These are phyloP conservation scores for Sminthurinus signatus DNA, from an alignment of 1,140 invertebrate species.

Conservation along the genomic window DNA sequence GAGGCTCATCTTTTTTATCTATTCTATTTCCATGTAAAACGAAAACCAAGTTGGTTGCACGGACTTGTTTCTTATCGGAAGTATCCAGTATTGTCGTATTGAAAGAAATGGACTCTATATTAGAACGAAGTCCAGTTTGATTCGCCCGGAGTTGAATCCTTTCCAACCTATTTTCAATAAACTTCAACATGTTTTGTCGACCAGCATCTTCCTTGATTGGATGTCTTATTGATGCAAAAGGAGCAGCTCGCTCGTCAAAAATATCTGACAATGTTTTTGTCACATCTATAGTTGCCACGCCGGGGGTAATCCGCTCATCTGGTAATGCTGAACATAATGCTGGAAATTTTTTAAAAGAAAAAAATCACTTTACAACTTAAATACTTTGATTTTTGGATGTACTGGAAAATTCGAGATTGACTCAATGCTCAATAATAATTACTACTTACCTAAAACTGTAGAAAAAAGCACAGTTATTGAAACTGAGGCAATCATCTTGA, in stretches of 20 bases:
- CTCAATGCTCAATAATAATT: too few relatives aligned
- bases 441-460: too few relatives aligned
- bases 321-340: too few relatives aligned
- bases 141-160: neutral
- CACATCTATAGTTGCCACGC: too few relatives aligned
- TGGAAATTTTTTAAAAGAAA: too few relatives aligned
- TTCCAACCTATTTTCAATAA: neutral
- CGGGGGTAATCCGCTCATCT: too few relatives aligned
- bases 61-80: neutral
- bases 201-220: neutral
- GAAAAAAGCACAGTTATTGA: too few relatives aligned
- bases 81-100: neutral
- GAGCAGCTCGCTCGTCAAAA: neutral
- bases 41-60: conserved; percentile 9
- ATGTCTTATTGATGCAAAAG: neutral
- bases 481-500: too few relatives aligned
- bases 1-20: conserved; percentile 14
- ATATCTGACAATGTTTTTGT: too few relatives aligned
- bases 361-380: too few relatives aligned
- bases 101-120: neutral
- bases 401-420: too few relatives aligned
- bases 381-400: too few relatives aligned
- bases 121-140: neutral
- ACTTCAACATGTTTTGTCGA: neutral
- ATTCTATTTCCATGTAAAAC: conserved; percentile 7